These are phyloP conservation scores for Chlorospingus semifuscus DNA, from an alignment of 2,797 vertebrate species.

Conservation along the genomic window DNA sequence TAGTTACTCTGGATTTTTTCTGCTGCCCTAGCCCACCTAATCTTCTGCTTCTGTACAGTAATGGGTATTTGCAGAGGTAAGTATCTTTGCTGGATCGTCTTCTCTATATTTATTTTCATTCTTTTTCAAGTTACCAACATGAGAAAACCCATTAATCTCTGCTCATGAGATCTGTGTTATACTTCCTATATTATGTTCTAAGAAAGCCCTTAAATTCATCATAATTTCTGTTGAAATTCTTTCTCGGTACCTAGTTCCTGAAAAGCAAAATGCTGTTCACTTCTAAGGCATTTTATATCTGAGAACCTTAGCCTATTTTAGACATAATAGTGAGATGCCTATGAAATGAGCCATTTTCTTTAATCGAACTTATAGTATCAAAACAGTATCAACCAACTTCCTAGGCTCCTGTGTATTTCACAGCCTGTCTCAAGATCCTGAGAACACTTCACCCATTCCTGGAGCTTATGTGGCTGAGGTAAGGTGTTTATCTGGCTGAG, in stretches of 20 bases:
- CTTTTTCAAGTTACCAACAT: neutral
- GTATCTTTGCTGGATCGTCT: neutral
- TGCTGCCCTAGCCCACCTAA: neutral
- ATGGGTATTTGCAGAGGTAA: neutral
- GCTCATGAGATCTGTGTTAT: neutral
- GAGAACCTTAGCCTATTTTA: neutral
- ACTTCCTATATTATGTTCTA: neutral
- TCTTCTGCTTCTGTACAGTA: neutral
- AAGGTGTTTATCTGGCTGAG: neutral
- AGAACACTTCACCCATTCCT: neutral
- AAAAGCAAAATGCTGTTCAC: neutral
- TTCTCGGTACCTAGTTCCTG: neutral
- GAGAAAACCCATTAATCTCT: neutral
- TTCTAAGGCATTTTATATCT: neutral
- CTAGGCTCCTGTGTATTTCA: neutral
- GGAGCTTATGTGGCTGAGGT: neutral
- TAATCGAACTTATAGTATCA: neutral
- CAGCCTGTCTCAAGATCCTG: neutral
- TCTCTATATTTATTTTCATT: conserved; percentile 28
- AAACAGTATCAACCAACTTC: neutral
- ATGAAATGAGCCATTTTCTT: neutral
- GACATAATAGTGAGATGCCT: neutral
- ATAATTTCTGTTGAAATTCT: neutral
- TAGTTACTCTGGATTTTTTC: conserved; percentile 47
- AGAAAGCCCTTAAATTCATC: neutral